These are phyloP conservation scores for Telmatochromis sp. DNA, from an alignment of 2,113 vertebrate species.

Conservation along the genomic window DNA sequence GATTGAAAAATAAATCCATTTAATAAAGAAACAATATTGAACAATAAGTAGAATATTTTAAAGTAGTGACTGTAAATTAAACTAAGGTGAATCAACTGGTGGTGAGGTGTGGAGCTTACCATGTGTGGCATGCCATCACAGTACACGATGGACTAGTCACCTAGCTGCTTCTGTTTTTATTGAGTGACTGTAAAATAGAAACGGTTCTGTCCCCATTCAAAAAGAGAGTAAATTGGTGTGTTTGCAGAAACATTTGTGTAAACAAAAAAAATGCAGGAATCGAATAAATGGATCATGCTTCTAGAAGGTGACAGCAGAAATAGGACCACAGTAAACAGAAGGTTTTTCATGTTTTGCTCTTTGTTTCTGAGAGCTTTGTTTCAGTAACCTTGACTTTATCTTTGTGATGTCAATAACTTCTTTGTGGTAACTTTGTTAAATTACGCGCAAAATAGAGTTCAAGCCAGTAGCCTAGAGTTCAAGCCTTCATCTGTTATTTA, in stretches of 20 bases:
- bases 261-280: background rate
- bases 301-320: background rate
- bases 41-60: too few relatives aligned
- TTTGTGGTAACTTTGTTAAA: background rate
- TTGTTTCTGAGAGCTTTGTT: background rate
- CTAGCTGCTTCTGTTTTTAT: background rate
- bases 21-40: too few relatives aligned
- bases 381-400: background rate
- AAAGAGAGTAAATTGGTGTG: background rate
- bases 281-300: background rate
- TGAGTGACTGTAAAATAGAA: background rate
- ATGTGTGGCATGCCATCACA: too few relatives aligned
- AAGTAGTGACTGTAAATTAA: too few relatives aligned
- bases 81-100: too few relatives aligned
- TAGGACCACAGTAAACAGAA: background rate
- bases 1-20: too few relatives aligned
- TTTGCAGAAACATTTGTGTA: background rate
- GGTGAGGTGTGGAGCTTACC: too few relatives aligned
- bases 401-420: background rate
- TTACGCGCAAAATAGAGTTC: background rate
- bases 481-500: background rate
- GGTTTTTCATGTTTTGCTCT: background rate
- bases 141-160: slow-evolving; percentile 25
- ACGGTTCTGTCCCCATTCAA: background rate
- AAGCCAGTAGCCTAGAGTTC: background rate